Evolutionary conservation across 2,113 vertebrate genomes (phyloP), one percentile per base, ranked within the genome.

Genomic region (Alces alces): DNA sequence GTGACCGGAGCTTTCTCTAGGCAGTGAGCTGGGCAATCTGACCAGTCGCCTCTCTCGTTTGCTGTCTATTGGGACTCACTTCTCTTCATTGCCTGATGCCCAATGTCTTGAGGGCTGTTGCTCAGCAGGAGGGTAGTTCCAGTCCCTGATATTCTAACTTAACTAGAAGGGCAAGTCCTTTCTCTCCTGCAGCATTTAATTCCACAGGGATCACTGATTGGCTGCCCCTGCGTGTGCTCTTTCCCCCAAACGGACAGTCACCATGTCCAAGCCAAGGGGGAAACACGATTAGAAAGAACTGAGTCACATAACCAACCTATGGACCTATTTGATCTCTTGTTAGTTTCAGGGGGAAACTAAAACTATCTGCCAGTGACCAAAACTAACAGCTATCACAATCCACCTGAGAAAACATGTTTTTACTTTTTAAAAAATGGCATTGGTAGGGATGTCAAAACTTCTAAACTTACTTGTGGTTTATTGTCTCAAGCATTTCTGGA

Each of bases 351-450:
- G 7, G 27, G 43, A 91, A 95, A 33, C 7, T 12, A 55, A 93
- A 96, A 54, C 43, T 47, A 79, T 25, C 54, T 66, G 13, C 45
- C 54, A 80, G 47, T 2, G 21, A 76, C 5, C 27, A 30, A 87
- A 85, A 76, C 58, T 16, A 60, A 84, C 19, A 80, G 30, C 7
- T 47, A 50, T 27, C 27, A 84, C 36, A 43, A 36, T 86, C 47
- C 79, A 83, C 52, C 83, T 79, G 83, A 91, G 70, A 92, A 93
- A 95, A 64, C 9, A 89, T 36, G 13, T 33, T 57, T 2, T 45
- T 39, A 50, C 36, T 13, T 27, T 30, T n/a, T 3, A 3, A 50
- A 85, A 86, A 57, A 52, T 55, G 15, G 54, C 36, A 45, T 52
- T 47, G 25, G 12, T 36, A 30, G 60, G 25, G 66, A 78, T 55